Evolutionary conservation across 1,140 invertebrate genomes (phyloP).

Genomic region (Scylla paramamosain): DNA sequence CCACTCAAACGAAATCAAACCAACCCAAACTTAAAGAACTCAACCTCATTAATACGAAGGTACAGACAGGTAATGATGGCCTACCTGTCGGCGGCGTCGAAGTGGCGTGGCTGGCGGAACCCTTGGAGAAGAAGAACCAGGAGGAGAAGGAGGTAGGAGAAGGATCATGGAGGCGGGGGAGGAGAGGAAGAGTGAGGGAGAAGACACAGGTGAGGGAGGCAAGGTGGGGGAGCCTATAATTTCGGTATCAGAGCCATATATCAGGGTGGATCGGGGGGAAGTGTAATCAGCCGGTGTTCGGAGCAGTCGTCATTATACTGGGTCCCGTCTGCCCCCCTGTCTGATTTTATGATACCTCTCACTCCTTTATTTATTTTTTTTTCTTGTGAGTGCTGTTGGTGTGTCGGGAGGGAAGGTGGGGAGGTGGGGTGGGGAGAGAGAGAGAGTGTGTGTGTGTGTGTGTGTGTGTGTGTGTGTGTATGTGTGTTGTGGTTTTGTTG

Average conservation of each 20-base stretch:
- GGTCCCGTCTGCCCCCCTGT: neutral
- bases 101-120: too few species aligned
- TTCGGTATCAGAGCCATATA: constrained; percentile 60
- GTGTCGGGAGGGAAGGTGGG: neutral
- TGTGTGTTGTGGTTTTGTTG: too few species aligned
- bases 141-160: neutral
- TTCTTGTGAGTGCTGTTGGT: neutral
- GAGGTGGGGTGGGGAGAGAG: too few species aligned
- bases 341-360: neutral
- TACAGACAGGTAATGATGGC: neutral
- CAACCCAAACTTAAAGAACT: too few species aligned
- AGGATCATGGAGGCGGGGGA: neutral
- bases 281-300: constrained; percentile 46
- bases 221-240: constrained; percentile 36
- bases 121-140: neutral
- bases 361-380: neutral
- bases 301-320: constrained; percentile 46
- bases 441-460: too few species aligned
- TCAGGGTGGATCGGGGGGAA: constrained; percentile 24
- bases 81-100: neutral
- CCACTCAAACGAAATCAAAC: too few species aligned
- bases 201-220: neutral
- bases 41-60: too few species aligned
- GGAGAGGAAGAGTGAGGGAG: neutral
- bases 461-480: too few species aligned